Evolutionary conservation across 2,888 invertebrate genomes (phyloP), one percentile per base, ranked within the genome.

Genomic region (Eilema griseolum): DNA sequence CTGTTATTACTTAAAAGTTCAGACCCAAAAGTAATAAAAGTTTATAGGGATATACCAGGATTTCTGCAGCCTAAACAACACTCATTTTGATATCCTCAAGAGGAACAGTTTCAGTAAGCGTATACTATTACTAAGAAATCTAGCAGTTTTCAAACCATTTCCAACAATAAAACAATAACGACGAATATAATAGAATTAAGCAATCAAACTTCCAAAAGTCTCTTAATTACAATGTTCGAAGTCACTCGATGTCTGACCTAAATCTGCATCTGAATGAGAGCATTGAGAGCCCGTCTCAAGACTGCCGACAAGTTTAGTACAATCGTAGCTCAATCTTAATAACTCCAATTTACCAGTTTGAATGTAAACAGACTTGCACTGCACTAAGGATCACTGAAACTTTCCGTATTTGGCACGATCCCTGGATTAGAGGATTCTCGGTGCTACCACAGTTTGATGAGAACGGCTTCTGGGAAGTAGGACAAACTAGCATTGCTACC

Each of bases 281-380:
- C 83, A 94, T 93, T 93, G 85, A 90, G 87, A 85, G 86, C 83
- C 85, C 83, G 83, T 84, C 88, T 89, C 88, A 86, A 89, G 83
- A 89, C 86, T 85, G 86, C 86, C 82, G 86, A 91, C 90, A 92
- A 94, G 89, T 92, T 94, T 85, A 88, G 87, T 88, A 91, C 92
- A 93, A 94, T 95, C 91, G 86, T 85, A 86, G 85, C 86, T 88
- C 89, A 83, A 93, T 94, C 94, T 93, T 93, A 92, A 93, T 94
- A 92, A 94, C 90, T 92, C 88, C 90, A 90, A 92, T 93, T 89
- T 90, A 89, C 81, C 86, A 85, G 88, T 89, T 88, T 86, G 87
- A 91, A 88, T 89, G 90, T 92, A 92, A 93, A 92, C 91, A 92
- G 87, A 85, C 88, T 92, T 93, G 91, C 90, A 89, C 84, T 87